A percentile compares a stretch with the other conserved stretches of the same genome.
phyloP scores from a whole-genome alignment of 1,140 invertebrate genomes.

The Steinernema khuongi region DNA sequence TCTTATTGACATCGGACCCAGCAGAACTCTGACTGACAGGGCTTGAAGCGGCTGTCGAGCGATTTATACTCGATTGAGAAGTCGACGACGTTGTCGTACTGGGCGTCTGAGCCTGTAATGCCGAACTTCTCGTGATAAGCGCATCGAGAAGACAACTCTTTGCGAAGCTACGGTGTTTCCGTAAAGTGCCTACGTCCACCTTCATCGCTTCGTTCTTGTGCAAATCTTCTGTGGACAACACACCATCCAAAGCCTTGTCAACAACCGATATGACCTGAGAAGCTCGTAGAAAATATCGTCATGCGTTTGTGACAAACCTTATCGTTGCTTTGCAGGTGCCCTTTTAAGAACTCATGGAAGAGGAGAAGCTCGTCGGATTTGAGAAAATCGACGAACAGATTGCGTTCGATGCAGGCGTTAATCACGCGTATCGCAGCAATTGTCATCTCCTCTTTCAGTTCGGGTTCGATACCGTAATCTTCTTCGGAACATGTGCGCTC shows the following conservation, averaged over 20 bases:
- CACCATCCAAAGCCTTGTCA: not conserved
- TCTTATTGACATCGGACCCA: no score
- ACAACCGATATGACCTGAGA: not conserved
- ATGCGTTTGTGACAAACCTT: not conserved
- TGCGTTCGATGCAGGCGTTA: not conserved
- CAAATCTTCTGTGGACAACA: not conserved
- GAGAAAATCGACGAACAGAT: not conserved
- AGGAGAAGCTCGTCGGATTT: not conserved
- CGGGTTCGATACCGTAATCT: not conserved
- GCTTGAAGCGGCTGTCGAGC: no score
- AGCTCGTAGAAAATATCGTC: not conserved
- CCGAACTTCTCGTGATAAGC: not conserved
- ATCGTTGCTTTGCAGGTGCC: not conserved
- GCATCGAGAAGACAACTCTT: not conserved
- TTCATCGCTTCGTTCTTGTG: not conserved
- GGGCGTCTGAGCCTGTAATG: not conserved
- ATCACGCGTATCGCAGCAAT: not conserved
- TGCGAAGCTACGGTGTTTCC: not conserved
- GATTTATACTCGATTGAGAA: no score
- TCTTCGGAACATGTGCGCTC: no score
- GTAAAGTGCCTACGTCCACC: not conserved
- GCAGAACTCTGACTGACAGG: no score
- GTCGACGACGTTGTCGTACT: no score
- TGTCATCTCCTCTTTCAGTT: not conserved
- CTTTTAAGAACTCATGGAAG: not conserved